Evolutionary conservation across 1,140 invertebrate genomes (phyloP).

Genomic region (Drosophila tristis): DNA sequence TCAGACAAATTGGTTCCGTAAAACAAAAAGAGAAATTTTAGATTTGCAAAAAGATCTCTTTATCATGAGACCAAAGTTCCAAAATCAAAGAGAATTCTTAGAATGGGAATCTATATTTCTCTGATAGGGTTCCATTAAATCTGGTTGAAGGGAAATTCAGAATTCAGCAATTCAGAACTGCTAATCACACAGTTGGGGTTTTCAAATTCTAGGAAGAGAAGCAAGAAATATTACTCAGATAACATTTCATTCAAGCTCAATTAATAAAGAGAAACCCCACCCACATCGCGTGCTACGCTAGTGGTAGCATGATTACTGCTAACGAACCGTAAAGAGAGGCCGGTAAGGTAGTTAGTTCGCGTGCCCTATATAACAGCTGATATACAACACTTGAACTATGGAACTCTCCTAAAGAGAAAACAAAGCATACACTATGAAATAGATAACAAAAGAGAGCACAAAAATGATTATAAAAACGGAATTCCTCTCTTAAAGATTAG

Average conservation of each 20-base stretch:
- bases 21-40: not conserved
- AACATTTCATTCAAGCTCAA: conserved; percentile 5
- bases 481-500: conserved; percentile 13
- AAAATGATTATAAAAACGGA: not conserved
- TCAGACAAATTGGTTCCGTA: not conserved
- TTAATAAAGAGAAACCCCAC: conserved; percentile 5
- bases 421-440: not conserved
- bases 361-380: conserved; percentile 9
- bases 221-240: not conserved
- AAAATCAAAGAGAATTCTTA: not conserved
- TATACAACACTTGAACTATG: conserved; percentile 1
- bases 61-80: no score
- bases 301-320: no score
- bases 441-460: conserved; percentile 1
- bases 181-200: not conserved
- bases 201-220: not conserved
- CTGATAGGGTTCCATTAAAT: conserved; percentile 7
- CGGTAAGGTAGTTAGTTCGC: conserved; percentile 2
- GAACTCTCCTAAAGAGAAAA: conserved; percentile 13
- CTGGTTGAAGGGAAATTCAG: no score
- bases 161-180: not conserved
- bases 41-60: no score
- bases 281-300: conserved; percentile 12
- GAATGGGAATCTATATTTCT: not conserved
- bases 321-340: conserved; percentile 4